Evolutionary conservation across 2,113 vertebrate genomes (phyloP).

Genomic region (Indicator indicator): DNA sequence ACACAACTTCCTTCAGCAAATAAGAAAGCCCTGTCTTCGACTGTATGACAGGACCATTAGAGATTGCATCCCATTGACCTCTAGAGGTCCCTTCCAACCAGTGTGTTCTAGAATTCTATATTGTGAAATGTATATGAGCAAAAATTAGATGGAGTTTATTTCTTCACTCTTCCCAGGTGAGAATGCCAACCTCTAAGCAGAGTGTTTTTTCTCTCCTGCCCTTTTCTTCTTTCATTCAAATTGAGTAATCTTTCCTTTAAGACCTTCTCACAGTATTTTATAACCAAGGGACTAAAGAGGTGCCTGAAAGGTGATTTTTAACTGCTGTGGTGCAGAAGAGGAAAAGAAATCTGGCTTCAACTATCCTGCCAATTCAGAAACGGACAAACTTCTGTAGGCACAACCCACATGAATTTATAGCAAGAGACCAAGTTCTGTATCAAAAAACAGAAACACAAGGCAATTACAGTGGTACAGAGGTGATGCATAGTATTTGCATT

Average conservation of each 20-base stretch:
- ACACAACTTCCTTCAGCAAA: not conserved
- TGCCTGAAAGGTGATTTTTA: not conserved
- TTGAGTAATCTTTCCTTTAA: not conserved
- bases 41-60: not conserved
- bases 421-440: not conserved
- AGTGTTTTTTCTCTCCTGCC: not conserved
- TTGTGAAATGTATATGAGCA: not conserved
- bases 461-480: not conserved
- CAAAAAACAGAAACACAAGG: not conserved
- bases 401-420: not conserved
- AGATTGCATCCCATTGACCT: too few species aligned
- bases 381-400: not conserved
- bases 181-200: not conserved
- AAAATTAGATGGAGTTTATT: not conserved
- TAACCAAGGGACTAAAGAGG: not conserved
- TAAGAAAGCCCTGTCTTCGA: not conserved
- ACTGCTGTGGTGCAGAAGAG: not conserved
- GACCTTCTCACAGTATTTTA: not conserved
- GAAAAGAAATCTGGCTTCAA: not conserved
- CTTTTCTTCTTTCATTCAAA: not conserved
- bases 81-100: too few species aligned
- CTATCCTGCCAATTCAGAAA: not conserved
- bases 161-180: not conserved
- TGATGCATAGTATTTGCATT: not conserved
- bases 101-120: too few species aligned